phyloP scores from a whole-genome alignment of 2,113 vertebrate species.

The Neolamprologus devosi region DNA sequence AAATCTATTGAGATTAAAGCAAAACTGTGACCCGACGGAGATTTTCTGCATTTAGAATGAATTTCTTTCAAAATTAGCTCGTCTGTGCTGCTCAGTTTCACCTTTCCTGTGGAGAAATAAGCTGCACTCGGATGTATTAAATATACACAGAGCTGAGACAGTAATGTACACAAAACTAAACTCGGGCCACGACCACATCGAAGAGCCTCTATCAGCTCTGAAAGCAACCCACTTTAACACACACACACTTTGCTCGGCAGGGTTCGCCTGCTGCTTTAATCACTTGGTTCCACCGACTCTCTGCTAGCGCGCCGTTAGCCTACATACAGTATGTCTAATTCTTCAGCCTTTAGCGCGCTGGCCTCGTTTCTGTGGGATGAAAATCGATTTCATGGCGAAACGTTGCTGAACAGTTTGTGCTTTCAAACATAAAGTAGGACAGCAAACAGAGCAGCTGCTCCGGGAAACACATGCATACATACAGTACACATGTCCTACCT shows the following conservation, averaged over 20 bases:
- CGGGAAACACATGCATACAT: not conserved
- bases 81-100: not conserved
- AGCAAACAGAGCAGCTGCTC: not conserved
- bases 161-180: not conserved
- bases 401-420: not conserved
- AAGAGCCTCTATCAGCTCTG: not conserved
- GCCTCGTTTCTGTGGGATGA: conserved; percentile 25
- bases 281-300: conserved; percentile 23
- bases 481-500: not conserved
- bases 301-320: conserved; percentile 16
- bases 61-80: not conserved
- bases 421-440: not conserved
- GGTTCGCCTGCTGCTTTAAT: conserved; percentile 9
- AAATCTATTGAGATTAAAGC: not conserved
- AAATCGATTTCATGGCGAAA: not conserved
- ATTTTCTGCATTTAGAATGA: not conserved
- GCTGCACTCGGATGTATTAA: not conserved
- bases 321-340: conserved; percentile 22
- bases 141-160: not conserved
- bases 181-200: not conserved
- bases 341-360: conserved; percentile 9
- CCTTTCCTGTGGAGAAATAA: not conserved
- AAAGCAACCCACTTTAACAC: not conserved
- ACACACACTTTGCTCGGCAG: not conserved
- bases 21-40: rapidly evolving